Conservation (phyloP, 2,888 invertebrate genomes). For the Griposia aprilina region DNA sequence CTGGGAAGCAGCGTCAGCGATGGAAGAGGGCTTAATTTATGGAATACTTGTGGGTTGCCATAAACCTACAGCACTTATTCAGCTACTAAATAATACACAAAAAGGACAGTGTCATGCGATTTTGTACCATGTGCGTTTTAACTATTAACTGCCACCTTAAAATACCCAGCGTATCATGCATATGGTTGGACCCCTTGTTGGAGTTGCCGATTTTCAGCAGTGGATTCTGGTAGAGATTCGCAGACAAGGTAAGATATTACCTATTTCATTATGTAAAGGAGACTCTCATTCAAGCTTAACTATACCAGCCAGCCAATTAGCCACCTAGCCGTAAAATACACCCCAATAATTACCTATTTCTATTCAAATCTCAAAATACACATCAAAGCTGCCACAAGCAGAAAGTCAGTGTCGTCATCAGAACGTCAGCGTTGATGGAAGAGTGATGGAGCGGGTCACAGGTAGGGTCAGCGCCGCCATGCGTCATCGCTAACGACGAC, state of each 20-base stretch:
- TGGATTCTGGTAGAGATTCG: neutral
- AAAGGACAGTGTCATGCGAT: neutral
- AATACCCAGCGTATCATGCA: neutral
- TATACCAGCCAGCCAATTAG: slow-evolving; percentile 34
- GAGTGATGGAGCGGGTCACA: slow-evolving; percentile 87
- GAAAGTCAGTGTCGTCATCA: slow-evolving; percentile 59
- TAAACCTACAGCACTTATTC: neutral
- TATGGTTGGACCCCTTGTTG: neutral
- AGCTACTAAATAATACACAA: neutral
- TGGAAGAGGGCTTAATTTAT: neutral
- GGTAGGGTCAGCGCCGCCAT: slow-evolving; percentile 86
- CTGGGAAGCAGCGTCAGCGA: neutral
- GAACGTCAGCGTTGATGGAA: slow-evolving; percentile 78
- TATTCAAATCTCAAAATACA: slow-evolving; percentile 46
- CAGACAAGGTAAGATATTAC: neutral
- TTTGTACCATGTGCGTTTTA: neutral
- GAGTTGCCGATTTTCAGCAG: neutral
- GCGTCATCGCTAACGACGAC: slow-evolving; percentile 90
- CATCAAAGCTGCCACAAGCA: slow-evolving; percentile 46
- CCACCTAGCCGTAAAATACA: slow-evolving; percentile 7
- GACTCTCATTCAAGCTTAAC: neutral
- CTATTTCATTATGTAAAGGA: neutral
- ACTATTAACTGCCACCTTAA: neutral
- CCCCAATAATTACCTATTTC: slow-evolving; percentile 27
- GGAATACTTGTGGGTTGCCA: no score